Evolutionary conservation across 2,113 vertebrate genomes (phyloP).

Genomic region (Sceloporus undulatus): DNA sequence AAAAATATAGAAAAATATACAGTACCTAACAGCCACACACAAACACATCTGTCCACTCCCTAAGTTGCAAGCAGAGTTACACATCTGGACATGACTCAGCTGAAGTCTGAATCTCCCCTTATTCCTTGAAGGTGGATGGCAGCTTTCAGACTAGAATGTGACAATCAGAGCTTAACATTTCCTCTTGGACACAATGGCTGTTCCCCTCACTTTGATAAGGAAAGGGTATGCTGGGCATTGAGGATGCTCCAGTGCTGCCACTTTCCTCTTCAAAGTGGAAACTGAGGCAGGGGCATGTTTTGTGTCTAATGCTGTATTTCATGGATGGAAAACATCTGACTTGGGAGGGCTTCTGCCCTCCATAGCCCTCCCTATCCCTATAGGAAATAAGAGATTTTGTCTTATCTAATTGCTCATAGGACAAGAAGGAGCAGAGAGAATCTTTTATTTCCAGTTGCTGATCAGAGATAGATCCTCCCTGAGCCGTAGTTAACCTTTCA

Average conservation of each 20-base stretch:
- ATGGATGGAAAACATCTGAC: too few relatives aligned
- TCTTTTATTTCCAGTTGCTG: too few relatives aligned
- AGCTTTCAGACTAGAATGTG: not conserved
- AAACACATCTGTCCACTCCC: too few relatives aligned
- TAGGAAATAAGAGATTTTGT: too few relatives aligned
- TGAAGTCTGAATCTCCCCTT: accelerated
- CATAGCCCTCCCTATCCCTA: too few relatives aligned
- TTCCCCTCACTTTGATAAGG: not conserved
- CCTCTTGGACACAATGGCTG: not conserved
- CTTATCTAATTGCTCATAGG: too few relatives aligned
- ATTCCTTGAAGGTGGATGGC: accelerated
- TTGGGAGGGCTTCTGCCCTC: too few relatives aligned
- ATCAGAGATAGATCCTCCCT: too few relatives aligned
- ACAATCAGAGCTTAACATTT: conserved; percentile 7
- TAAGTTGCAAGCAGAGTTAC: not conserved
- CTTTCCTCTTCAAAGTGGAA: conserved; percentile 42
- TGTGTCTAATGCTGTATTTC: not conserved
- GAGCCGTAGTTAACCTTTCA: too few relatives aligned
- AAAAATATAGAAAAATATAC: too few relatives aligned
- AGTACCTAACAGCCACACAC: too few relatives aligned
- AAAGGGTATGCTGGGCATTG: not conserved
- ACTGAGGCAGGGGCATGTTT: conserved; percentile 6
- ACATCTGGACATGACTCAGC: not conserved
- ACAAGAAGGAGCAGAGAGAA: too few relatives aligned
- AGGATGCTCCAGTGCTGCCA: not conserved